Conservation (phyloP, 2,113 vertebrate genomes). For the Ptilonorhynchus violaceus region DNA sequence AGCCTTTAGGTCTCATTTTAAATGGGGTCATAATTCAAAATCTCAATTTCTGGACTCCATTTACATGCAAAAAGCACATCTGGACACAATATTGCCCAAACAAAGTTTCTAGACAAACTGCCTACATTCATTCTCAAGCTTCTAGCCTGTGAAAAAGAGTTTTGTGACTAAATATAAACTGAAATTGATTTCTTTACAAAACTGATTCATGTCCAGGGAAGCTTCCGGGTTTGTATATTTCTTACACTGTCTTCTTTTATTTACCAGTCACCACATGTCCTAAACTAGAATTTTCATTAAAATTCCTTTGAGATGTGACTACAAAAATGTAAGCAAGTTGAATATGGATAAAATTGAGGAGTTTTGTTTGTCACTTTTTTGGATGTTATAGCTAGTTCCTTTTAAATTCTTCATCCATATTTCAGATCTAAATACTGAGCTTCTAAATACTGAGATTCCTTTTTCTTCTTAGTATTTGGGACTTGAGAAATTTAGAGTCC, state of each 20-base stretch:
- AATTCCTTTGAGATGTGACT: neutral
- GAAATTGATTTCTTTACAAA: neutral
- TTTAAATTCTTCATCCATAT: neutral
- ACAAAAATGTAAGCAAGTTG: neutral
- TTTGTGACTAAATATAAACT: constrained; percentile 2
- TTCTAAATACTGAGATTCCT: neutral
- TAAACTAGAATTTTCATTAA: neutral
- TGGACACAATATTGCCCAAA: neutral
- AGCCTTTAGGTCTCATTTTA: neutral
- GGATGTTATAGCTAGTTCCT: neutral
- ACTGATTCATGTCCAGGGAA: neutral
- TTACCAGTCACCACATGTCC: neutral
- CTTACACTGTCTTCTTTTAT: neutral
- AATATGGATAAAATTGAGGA: neutral
- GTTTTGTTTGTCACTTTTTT: neutral
- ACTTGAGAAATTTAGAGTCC: neutral
- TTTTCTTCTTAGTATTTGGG: neutral
- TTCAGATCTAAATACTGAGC: neutral
- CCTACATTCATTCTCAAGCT: neutral
- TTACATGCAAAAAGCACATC: neutral
- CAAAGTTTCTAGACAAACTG: neutral
- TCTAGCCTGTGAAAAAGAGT: neutral
- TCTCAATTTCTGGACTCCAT: neutral
- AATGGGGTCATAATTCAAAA: neutral
- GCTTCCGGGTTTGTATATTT: neutral